These are phyloP conservation scores for Dicentrarchus labrax DNA, from an alignment of 2,113 vertebrate genomes.

Conservation along the genomic window DNA sequence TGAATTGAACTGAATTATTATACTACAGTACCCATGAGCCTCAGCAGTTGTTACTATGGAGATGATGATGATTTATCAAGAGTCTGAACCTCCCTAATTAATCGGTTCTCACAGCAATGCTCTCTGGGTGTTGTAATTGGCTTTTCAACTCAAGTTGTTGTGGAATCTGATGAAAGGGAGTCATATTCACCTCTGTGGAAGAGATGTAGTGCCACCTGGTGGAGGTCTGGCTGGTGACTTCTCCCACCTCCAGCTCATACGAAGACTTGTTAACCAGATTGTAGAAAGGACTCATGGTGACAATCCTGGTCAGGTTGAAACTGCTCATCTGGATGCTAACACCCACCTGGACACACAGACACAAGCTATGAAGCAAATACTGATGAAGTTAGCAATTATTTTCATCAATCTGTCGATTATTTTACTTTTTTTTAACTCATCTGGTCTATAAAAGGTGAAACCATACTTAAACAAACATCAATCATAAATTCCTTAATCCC, in stretches of 20 bases:
- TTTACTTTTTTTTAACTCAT: background rate
- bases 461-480: background rate
- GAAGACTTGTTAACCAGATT: constrained; percentile 93
- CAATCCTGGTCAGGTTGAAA: constrained; percentile 93
- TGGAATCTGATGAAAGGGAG: background rate
- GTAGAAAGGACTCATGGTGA: constrained; percentile 95
- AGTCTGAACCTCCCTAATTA: background rate
- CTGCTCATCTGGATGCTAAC: constrained; percentile 97
- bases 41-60: too few relatives aligned
- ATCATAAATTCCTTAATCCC: background rate
- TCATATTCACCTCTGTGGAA: constrained; percentile 90
- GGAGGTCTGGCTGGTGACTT: constrained; percentile 81
- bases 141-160: background rate
- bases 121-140: background rate
- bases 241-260: constrained; percentile 94
- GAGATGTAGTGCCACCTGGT: constrained; percentile 92
- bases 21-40: too few relatives aligned
- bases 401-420: background rate
- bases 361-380: background rate
- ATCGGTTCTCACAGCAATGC: background rate
- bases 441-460: background rate
- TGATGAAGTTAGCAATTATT: too few relatives aligned
- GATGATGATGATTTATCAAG: background rate
- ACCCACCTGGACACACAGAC: constrained; percentile 86
- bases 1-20: too few relatives aligned